Conservation (phyloP, 2,113 vertebrate species). For the Motacilla tschutschensis region DNA sequence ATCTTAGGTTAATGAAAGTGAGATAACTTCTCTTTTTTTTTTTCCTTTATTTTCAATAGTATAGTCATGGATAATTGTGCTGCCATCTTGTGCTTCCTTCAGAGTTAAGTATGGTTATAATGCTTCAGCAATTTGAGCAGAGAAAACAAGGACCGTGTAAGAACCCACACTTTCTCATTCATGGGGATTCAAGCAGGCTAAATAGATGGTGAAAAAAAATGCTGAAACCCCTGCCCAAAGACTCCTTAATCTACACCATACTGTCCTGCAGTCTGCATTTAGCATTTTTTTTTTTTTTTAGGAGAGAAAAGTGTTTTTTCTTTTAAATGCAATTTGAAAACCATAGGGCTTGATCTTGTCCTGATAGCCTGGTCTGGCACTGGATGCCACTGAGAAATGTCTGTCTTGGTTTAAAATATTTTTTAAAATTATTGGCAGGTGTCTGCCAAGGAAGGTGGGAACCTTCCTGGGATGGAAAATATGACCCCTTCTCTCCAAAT, state of each 20-base stretch:
- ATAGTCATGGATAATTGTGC: background rate
- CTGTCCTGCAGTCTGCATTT: background rate
- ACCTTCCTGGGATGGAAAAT: background rate
- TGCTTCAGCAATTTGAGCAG: background rate
- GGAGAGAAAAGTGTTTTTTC: background rate
- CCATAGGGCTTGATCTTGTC: background rate
- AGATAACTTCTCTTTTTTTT: background rate
- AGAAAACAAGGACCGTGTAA: background rate
- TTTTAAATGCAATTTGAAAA: background rate
- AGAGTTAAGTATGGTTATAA: background rate
- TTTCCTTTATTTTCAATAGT: background rate
- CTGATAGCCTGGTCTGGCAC: background rate
- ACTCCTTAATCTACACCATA: background rate
- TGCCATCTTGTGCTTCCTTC: background rate
- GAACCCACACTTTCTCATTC: background rate
- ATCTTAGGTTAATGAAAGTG: background rate
- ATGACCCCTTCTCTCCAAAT: background rate
- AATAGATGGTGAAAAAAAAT: background rate
- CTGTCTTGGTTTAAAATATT: background rate
- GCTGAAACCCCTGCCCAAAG: fast-evolving
- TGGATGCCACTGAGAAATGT: fast-evolving
- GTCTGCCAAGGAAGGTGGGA: background rate
- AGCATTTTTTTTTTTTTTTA: background rate
- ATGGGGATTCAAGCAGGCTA: background rate
- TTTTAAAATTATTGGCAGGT: too few species aligned